Evolutionary conservation across 2,113 vertebrate genomes (phyloP).

Genomic region (Trochalopteron elliotii): DNA sequence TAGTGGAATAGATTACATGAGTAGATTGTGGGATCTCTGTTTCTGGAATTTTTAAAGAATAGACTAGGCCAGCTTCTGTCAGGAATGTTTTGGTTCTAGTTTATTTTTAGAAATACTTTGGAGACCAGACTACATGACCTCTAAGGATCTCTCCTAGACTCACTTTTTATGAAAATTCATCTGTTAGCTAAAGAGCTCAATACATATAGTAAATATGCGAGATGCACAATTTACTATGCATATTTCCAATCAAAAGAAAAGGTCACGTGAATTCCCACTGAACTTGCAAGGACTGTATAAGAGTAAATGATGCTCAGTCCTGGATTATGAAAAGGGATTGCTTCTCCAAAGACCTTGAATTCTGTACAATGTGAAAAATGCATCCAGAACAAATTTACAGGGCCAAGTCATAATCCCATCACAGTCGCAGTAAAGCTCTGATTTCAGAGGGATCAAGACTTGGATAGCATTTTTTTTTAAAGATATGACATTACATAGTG

Average conservation of each 20-base stretch:
- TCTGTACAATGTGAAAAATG: background rate
- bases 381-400: background rate
- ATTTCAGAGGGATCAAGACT: background rate
- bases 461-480: background rate
- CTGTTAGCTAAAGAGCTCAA: background rate
- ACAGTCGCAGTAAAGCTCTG: background rate
- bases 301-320: background rate
- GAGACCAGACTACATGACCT: background rate
- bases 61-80: background rate
- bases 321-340: background rate
- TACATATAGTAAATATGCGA: background rate
- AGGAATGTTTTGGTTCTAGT: background rate
- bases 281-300: background rate
- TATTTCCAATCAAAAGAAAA: constrained; percentile 6
- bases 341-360: background rate
- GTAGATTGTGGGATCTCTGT: background rate
- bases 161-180: background rate
- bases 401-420: background rate
- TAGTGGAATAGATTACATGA: background rate
- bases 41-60: background rate
- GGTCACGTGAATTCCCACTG: background rate
- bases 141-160: background rate
- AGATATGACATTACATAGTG: background rate
- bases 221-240: background rate
- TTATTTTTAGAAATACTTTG: background rate